Base-by-base conservation (phyloP, 2,113 vertebrate genomes). In the Phoenicopterus ruber region DNA sequence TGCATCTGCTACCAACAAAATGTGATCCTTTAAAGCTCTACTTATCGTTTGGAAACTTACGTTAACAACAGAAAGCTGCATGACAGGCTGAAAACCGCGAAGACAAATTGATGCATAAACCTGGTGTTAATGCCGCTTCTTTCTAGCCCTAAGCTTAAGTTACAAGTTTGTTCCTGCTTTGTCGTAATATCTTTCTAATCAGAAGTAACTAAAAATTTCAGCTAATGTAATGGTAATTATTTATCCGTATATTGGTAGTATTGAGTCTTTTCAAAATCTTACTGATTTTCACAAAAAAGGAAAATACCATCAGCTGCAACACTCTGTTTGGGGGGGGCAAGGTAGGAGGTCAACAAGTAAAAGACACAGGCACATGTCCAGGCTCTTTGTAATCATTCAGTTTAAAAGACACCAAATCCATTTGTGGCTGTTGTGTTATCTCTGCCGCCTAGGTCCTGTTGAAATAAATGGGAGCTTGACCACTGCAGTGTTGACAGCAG, bases 41-140 rank as follows among this genome's bases (percentile, higher is more conserved):
- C 72, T 86, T 96, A 67, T 54, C 49, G 6, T 90, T 84, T 74
- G 42, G 63, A 94, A 94, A 88, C 58, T 86, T 88, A 63, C 54
- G 82, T 67, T 93, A 78, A 57, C 88, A 83, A 58, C 86, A 84
- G 73, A 92, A 94, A 91, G 54, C 66, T 86, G 77, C 40, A 13
- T 95, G 82, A 93, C 94, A 90, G 55, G 71, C 82, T 86, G 82
- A 94, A 96, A 96, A 95, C 36, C 28, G 78, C 55, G 82, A 78
- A 26, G 59, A 92, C 55, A 90, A 88, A 93, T 90, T 31, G 72
- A 92, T 92, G 80, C 63, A 47, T 92, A 88, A 96, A 83, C 22
- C 21, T 79, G 36, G 31, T 74, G 76, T 94, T 95, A 58, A 69
- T 81, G 52, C n/a, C 4, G 3, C 31, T 91, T 92, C 79, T 90